These are phyloP conservation scores for Babyrousa celebensis DNA, from an alignment of 2,797 vertebrate genomes.

Conservation along the genomic window DNA sequence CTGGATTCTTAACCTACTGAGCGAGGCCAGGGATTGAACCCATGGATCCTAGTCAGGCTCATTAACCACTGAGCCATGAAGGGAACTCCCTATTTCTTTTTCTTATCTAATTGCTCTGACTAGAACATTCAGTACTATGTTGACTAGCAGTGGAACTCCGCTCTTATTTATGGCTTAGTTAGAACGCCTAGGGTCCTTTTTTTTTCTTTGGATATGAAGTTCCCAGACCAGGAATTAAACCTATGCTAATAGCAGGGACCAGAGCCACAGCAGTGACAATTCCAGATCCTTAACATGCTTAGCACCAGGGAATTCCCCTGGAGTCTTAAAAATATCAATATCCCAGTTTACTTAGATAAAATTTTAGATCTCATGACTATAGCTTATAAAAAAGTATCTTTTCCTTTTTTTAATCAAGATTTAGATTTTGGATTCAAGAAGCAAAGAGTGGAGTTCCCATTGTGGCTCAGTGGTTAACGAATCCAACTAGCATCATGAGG, in stretches of 20 bases:
- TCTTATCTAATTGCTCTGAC: not conserved
- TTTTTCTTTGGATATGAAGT: too few species aligned
- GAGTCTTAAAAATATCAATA: constrained; percentile 55
- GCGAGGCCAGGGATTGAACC: too few species aligned
- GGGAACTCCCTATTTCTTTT: not conserved
- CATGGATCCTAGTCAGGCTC: too few species aligned
- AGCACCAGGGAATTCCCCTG: not conserved
- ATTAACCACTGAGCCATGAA: too few species aligned
- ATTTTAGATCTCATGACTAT: constrained; percentile 50
- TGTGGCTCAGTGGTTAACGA: too few species aligned
- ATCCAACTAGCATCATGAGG: too few species aligned
- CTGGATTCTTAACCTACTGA: too few species aligned
- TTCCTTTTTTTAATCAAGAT: constrained; percentile 53
- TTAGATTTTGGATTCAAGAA: constrained; percentile 57
- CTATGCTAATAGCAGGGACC: too few species aligned
- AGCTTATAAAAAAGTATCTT: constrained; percentile 55
- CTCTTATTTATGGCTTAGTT: not conserved
- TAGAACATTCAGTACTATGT: not conserved
- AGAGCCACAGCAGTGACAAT: too few species aligned
- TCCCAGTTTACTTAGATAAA: constrained; percentile 43
- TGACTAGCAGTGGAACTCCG: constrained; percentile 1
- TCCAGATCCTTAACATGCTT: too few species aligned
- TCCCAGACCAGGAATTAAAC: too few species aligned
- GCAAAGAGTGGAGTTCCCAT: not conserved
- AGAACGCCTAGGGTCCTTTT: not conserved